These are phyloP conservation scores for Exaiptasia diaphana DNA, from an alignment of 64 coral and sea anemone genomes.

Conservation along the genomic window DNA sequence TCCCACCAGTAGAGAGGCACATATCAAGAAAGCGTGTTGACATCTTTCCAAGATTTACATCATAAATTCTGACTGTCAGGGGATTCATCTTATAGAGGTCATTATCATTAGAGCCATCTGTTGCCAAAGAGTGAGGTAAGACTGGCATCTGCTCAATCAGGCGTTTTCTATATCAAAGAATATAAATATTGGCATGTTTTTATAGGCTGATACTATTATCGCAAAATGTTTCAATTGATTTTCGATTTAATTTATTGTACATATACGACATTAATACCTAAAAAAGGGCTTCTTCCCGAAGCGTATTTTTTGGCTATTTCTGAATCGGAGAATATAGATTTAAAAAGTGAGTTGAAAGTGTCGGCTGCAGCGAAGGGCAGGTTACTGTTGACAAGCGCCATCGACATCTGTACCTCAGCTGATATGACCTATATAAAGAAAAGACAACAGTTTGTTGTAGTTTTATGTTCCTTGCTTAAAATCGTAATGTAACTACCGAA, in stretches of 20 bases:
- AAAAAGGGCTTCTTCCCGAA: neutral
- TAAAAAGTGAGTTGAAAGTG: slow-evolving; percentile 28
- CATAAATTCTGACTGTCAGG: slow-evolving; percentile 16
- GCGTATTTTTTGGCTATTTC: slow-evolving; percentile 46
- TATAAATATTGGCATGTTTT: neutral
- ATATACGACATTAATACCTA: too few species aligned
- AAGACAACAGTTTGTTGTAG: neutral
- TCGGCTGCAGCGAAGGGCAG: slow-evolving; percentile 39
- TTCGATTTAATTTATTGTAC: too few species aligned
- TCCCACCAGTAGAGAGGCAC: slow-evolving; percentile 27
- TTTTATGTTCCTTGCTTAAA: too few species aligned
- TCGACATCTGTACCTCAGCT: slow-evolving; percentile 52
- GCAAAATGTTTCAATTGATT: too few species aligned
- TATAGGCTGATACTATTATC: neutral
- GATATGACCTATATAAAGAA: slow-evolving; percentile 9
- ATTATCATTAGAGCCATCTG: slow-evolving; percentile 34
- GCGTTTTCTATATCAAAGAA: neutral
- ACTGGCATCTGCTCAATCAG: neutral
- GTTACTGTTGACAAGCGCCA: slow-evolving; percentile 26
- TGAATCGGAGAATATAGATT: slow-evolving; percentile 26
- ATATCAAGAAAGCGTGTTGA: slow-evolving; percentile 29
- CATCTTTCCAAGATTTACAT: neutral
- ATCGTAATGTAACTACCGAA: too few species aligned
- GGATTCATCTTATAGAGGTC: slow-evolving; percentile 36
- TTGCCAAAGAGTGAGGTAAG: neutral